Conservation (phyloP, 2,888 invertebrate genomes). For the Eueremaeus valkanovi region DNA sequence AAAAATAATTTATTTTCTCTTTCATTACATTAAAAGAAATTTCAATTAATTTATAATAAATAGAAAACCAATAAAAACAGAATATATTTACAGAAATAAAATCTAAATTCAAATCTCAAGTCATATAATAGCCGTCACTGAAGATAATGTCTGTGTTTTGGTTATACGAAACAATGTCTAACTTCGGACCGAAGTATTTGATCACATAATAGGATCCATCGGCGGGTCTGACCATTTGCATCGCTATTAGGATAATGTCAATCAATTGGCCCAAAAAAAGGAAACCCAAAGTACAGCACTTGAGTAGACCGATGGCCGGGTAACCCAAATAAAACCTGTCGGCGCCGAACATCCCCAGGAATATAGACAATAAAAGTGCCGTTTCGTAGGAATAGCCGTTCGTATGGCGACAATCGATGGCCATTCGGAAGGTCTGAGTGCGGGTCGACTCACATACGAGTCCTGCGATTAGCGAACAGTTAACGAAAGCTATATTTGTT, state of each 20-base stretch:
- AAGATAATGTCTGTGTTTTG: neutral
- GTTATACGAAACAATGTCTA: constrained; percentile 51
- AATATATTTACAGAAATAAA: no score
- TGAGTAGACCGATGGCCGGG: constrained; percentile 74
- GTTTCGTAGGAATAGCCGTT: constrained; percentile 93
- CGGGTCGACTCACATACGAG: constrained; percentile 62
- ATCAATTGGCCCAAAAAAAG: constrained; percentile 89
- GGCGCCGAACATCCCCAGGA: constrained; percentile 95
- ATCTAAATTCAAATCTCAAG: no score
- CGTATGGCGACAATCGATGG: constrained; percentile 88
- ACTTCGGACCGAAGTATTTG: constrained; percentile 85
- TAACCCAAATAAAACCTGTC: constrained; percentile 98
- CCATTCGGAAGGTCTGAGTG: constrained; percentile 67
- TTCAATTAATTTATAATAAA: no score
- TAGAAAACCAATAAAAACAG: no score
- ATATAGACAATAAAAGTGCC: constrained; percentile 85
- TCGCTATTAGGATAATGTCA: constrained; percentile 92
- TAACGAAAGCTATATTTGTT: constrained; percentile 74
- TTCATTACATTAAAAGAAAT: no score
- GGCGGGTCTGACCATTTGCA: constrained; percentile 86
- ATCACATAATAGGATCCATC: constrained; percentile 92
- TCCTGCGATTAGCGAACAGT: constrained; percentile 75
- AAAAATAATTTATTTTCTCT: no score
- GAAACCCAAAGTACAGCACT: constrained; percentile 92
- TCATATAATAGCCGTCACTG: neutral